Conservation (phyloP, 2,888 invertebrate species). For the Beris chalybata region DNA sequence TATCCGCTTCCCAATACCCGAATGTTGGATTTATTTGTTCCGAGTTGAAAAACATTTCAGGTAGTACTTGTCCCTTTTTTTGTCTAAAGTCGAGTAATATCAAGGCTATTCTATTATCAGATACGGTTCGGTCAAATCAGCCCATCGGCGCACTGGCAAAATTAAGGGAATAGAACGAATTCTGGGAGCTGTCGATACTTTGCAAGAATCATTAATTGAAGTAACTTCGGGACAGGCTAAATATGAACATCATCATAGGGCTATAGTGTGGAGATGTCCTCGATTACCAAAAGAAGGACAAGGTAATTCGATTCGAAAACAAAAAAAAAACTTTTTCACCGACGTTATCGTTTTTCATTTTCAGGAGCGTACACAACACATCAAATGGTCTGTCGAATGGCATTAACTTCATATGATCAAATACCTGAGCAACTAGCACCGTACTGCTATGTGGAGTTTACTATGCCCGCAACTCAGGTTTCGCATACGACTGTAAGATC, state of each 20-base stretch:
- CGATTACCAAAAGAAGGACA: slow-evolving; percentile 98
- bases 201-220: slow-evolving; percentile 91
- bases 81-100: neutral
- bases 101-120: slow-evolving; percentile 54
- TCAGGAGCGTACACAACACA: slow-evolving; percentile 97
- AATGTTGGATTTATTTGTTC: slow-evolving; percentile 99
- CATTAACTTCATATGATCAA: slow-evolving; percentile 95
- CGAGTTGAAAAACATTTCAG: slow-evolving; percentile 95
- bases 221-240: slow-evolving; percentile 96
- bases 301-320: slow-evolving; percentile 61
- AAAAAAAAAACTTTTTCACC: neutral
- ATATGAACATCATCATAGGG: slow-evolving; percentile 96
- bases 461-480: slow-evolving; percentile 96
- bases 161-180: slow-evolving; percentile 92
- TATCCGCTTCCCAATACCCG: slow-evolving; percentile 95
- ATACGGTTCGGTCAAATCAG: slow-evolving; percentile 95
- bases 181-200: slow-evolving; percentile 85
- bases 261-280: slow-evolving; percentile 98
- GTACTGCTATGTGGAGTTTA: slow-evolving; percentile 91
- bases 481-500: slow-evolving; percentile 96
- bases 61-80: slow-evolving; percentile 44
- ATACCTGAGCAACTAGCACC: slow-evolving; percentile 91
- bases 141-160: slow-evolving; percentile 84
- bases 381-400: slow-evolving; percentile 91
- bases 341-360: slow-evolving; percentile 33